Evolutionary conservation across 2,888 invertebrate species (phyloP).

Genomic region (Hypomecis atomaria): DNA sequence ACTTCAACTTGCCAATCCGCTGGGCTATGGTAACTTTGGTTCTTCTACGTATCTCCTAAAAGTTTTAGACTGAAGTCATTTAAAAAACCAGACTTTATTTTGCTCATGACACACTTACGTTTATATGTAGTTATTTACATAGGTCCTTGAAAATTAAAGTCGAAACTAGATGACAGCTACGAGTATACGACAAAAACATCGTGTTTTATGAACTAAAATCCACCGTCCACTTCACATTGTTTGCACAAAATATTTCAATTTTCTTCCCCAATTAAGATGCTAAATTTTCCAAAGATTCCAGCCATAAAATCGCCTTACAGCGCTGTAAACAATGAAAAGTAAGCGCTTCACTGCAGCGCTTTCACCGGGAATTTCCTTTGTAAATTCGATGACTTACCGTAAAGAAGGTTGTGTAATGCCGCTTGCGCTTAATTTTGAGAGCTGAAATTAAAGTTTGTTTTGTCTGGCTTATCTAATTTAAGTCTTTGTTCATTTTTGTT

Average conservation of each 20-base stretch:
- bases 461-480: constrained; percentile 19
- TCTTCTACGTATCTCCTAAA: no score
- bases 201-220: no score
- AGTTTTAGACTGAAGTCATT: no score
- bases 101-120: no score
- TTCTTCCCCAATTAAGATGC: neutral
- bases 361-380: constrained; percentile 53
- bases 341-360: constrained; percentile 38
- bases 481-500: constrained; percentile 8
- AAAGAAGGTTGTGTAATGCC: constrained; percentile 34
- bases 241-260: neutral
- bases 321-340: constrained; percentile 42
- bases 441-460: constrained; percentile 16
- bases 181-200: no score
- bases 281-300: constrained; percentile 14
- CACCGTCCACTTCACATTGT: neutral
- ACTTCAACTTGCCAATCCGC: no score
- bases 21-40: no score
- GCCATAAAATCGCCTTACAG: constrained; percentile 26
- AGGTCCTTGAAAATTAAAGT: no score
- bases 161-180: no score
- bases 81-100: no score
- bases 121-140: no score
- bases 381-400: constrained; percentile 45
- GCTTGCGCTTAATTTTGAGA: constrained; percentile 14